These are phyloP conservation scores for Halichoeres trimaculatus DNA, from an alignment of 2,113 vertebrate species.

Conservation along the genomic window DNA sequence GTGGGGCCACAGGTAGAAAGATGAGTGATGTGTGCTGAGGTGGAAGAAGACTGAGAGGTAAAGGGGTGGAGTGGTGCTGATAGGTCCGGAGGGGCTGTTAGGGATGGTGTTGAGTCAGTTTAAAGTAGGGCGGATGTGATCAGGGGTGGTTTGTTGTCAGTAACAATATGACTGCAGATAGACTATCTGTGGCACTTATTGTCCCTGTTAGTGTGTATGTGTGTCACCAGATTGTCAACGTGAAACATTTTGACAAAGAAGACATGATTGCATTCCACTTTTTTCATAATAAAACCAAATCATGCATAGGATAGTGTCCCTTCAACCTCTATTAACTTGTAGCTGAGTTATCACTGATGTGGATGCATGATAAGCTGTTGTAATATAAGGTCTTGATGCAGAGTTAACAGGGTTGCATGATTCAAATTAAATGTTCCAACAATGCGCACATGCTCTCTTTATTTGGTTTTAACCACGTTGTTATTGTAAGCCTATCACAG, in stretches of 20 bases:
- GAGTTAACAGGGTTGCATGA: too few relatives aligned
- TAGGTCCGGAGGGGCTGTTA: constrained; percentile 60
- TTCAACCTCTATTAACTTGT: too few relatives aligned
- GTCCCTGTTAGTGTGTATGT: background rate
- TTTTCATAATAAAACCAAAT: background rate
- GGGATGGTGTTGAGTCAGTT: constrained; percentile 70
- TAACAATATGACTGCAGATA: constrained; percentile 32
- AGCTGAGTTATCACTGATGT: too few relatives aligned
- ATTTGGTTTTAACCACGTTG: constrained; percentile 15
- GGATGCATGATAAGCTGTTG: too few relatives aligned
- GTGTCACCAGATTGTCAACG: constrained; percentile 11
- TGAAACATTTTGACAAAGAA: background rate
- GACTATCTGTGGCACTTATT: constrained; percentile 8
- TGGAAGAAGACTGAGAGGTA: constrained; percentile 63
- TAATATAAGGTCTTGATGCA: too few relatives aligned
- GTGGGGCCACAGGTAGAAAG: constrained; percentile 69
- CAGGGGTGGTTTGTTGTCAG: constrained; percentile 41
- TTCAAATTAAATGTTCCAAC: background rate
- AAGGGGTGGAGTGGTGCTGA: constrained; percentile 58
- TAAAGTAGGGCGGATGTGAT: constrained; percentile 59
- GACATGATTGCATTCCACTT: background rate
- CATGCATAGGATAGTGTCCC: too few relatives aligned
- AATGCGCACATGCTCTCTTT: background rate
- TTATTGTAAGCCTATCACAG: constrained; percentile 1
- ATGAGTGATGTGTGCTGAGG: constrained; percentile 67